Percentiles rank a stretch among this genome's conserved stretches.
Evolutionary conservation across 2,797 vertebrate species (phyloP).

Genomic region (Sebastes baramenuke): DNA sequence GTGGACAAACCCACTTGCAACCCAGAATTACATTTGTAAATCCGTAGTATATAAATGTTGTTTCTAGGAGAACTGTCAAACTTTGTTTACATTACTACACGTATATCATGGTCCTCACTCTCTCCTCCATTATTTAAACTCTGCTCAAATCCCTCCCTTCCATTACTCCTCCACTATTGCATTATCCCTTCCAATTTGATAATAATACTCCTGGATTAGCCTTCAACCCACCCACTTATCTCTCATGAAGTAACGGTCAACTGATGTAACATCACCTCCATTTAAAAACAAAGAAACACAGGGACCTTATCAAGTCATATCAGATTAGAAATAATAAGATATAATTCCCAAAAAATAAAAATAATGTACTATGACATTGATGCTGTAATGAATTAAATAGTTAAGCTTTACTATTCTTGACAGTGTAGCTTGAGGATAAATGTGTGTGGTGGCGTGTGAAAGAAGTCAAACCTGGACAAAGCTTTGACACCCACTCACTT

Average conservation of each 20-base stretch:
- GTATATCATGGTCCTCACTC: not conserved
- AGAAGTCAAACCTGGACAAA: conserved; percentile 1
- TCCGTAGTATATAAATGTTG: too few species aligned
- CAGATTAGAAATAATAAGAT: not conserved
- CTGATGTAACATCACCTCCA: not conserved
- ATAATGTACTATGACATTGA: not conserved
- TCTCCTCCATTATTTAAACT: not conserved
- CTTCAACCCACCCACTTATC: not conserved
- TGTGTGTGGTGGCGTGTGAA: not conserved
- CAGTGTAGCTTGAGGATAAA: not conserved
- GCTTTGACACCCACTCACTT: not conserved
- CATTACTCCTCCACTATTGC: not conserved
- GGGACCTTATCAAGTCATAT: not conserved
- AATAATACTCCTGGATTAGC: not conserved
- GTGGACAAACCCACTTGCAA: too few species aligned
- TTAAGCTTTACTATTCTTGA: not conserved
- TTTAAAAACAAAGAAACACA: not conserved
- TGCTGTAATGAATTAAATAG: not conserved
- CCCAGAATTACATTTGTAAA: too few species aligned
- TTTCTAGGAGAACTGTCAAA: too few species aligned
- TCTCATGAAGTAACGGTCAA: not conserved
- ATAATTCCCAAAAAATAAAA: not conserved
- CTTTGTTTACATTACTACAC: not conserved
- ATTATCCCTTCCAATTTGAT: not conserved
- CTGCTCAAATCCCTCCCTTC: not conserved